A percentile compares a stretch with the other conserved stretches of the same genome.
phyloP scores from a whole-genome alignment of 1,140 invertebrate genomes.

The Hesperophylax magnus region DNA sequence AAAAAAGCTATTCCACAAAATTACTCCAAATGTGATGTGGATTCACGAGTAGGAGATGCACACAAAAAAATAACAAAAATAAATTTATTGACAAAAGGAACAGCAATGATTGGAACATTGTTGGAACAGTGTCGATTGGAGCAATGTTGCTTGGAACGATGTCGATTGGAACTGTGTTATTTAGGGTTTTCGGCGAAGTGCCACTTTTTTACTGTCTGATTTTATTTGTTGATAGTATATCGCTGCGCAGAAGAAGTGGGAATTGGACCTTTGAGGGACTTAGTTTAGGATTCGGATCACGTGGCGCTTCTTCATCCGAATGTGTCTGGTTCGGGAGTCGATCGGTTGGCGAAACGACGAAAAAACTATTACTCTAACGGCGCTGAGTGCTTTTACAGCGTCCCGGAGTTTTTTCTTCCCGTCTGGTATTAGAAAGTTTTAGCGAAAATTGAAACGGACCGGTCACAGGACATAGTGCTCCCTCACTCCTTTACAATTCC shows the following conservation, averaged over 20 bases:
- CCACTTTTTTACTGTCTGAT: neutral
- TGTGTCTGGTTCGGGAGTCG: conserved; percentile 23
- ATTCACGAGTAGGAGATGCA: no score
- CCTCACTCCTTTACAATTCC: no score
- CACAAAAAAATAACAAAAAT: no score
- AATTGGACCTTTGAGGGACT: neutral
- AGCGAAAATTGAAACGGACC: neutral
- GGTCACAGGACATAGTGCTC: neutral
- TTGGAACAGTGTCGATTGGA: neutral
- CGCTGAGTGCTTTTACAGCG: conserved; percentile 25
- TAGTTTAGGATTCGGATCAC: conserved; percentile 1
- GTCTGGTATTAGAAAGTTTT: conserved; percentile 12
- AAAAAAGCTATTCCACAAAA: no score
- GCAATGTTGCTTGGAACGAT: neutral
- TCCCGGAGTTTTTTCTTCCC: neutral
- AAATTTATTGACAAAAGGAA: neutral
- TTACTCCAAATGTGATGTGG: no score
- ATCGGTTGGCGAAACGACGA: conserved; percentile 18
- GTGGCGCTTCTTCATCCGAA: conserved; percentile 22
- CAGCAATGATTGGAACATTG: neutral
- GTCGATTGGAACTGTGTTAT: neutral
- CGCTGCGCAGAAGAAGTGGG: neutral
- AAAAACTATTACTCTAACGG: conserved; percentile 38
- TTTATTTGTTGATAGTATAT: neutral
- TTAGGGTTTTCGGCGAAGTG: neutral